phyloP scores from a whole-genome alignment of 1,140 invertebrate species.

The Camponotus vicinus region DNA sequence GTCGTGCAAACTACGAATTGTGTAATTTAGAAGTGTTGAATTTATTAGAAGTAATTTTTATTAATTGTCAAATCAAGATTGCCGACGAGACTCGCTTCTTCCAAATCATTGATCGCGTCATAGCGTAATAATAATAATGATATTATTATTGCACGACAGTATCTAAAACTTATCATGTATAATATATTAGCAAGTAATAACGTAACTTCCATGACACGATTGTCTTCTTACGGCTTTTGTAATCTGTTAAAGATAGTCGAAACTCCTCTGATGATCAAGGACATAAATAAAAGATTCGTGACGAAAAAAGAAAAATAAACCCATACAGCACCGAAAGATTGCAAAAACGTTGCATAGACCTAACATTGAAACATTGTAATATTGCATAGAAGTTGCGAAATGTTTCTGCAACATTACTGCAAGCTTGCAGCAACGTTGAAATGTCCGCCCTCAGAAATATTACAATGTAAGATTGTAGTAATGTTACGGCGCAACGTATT shows the following conservation, averaged over 20 bases:
- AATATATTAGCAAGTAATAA: constrained; percentile 3
- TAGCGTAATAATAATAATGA: not conserved
- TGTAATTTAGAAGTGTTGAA: not conserved
- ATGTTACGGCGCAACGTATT: no score
- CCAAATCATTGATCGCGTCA: not conserved
- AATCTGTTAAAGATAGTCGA: not conserved
- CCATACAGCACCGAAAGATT: no score
- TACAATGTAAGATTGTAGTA: no score
- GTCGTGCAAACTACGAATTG: not conserved
- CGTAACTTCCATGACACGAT: not conserved
- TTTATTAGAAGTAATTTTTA: not conserved
- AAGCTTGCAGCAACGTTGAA: no score
- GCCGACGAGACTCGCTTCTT: not conserved
- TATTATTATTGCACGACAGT: not conserved
- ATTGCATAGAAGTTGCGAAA: no score
- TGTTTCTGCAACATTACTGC: no score
- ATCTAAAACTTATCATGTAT: not conserved
- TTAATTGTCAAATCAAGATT: not conserved
- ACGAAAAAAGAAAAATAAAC: not conserved
- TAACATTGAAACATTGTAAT: no score
- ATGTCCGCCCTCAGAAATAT: no score
- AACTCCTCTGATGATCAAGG: not conserved
- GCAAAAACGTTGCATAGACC: no score
- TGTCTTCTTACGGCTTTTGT: not conserved
- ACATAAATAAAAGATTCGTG: not conserved